Percentiles rank a stretch among this genome's conserved stretches.
Evolutionary conservation across 2,797 vertebrate species (phyloP).

Genomic region (Arrhamphus sclerolepis): DNA sequence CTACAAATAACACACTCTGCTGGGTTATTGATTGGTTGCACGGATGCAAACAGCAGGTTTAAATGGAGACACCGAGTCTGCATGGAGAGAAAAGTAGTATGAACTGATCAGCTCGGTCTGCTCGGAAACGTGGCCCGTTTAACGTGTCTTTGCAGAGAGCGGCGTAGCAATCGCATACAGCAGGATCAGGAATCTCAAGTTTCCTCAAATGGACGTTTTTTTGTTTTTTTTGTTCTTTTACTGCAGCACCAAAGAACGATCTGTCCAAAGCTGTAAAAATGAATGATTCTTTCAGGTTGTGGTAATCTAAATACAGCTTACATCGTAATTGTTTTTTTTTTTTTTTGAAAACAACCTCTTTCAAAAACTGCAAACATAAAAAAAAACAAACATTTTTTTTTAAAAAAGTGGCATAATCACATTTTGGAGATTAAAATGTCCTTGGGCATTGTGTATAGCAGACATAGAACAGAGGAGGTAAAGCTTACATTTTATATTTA

Average conservation of each 20-base stretch:
- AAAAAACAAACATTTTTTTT: too few relatives aligned
- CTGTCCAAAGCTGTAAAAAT: constrained; percentile 16
- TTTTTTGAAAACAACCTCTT: background rate
- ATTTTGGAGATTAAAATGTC: constrained; percentile 33
- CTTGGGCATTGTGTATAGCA: constrained; percentile 7
- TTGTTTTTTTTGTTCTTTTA: constrained; percentile 1
- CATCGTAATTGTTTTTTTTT: background rate
- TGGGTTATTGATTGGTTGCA: constrained; percentile 68
- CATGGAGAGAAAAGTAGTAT: constrained; percentile 52
- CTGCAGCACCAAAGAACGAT: background rate
- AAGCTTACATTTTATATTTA: constrained; percentile 12
- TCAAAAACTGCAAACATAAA: background rate
- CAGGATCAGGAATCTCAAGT: background rate
- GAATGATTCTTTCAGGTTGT: constrained; percentile 15
- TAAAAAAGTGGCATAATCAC: constrained; percentile 26
- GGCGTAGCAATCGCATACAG: constrained; percentile 1
- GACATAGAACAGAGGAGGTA: constrained; percentile 23
- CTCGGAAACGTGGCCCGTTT: constrained; percentile 29
- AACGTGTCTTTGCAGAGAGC: constrained; percentile 17
- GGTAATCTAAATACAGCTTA: constrained; percentile 16
- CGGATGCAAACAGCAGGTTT: constrained; percentile 64
- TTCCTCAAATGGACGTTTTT: constrained; percentile 9
- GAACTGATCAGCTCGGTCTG: constrained; percentile 49
- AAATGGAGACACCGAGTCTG: constrained; percentile 55
- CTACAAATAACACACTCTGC: constrained; percentile 60